phyloP scores from a whole-genome alignment of 2,888 invertebrate genomes.

The Agrilus mali region DNA sequence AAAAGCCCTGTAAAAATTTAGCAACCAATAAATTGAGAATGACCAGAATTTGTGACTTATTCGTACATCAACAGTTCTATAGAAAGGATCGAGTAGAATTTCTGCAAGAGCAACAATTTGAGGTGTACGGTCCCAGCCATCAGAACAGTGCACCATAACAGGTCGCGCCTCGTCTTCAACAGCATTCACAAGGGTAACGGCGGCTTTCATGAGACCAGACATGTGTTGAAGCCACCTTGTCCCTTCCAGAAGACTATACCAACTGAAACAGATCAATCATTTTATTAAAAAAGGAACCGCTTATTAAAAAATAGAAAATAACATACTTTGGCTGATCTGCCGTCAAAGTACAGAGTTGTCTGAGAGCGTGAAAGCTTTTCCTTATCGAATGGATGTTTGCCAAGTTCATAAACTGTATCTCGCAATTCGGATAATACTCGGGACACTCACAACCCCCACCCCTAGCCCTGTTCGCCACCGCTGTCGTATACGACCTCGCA shows the following conservation, averaged over 20 bases:
- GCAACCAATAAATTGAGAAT: neutral
- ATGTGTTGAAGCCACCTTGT: slow-evolving; percentile 89
- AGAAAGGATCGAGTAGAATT: slow-evolving; percentile 85
- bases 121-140: slow-evolving; percentile 98
- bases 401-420: slow-evolving; percentile 94
- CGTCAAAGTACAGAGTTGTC: slow-evolving; percentile 66
- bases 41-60: neutral
- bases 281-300: neutral
- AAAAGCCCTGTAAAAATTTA: slow-evolving; percentile 68
- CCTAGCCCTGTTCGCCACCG: slow-evolving; percentile 90
- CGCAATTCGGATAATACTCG: slow-evolving; percentile 90
- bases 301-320: neutral
- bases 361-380: slow-evolving; percentile 79
- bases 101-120: slow-evolving; percentile 92
- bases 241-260: slow-evolving; percentile 78
- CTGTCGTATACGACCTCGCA: slow-evolving; percentile 91
- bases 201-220: slow-evolving; percentile 70
- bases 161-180: slow-evolving; percentile 73
- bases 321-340: slow-evolving; percentile 64
- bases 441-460: slow-evolving; percentile 95
- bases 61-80: slow-evolving; percentile 77
- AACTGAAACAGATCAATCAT: slow-evolving; percentile 43
- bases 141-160: slow-evolving; percentile 94
- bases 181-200: slow-evolving; percentile 66
- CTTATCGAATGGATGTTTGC: slow-evolving; percentile 95